Evolutionary conservation across 2,797 vertebrate species (phyloP), one percentile per base, ranked within the genome.

Genomic region (Botia almorhae): DNA sequence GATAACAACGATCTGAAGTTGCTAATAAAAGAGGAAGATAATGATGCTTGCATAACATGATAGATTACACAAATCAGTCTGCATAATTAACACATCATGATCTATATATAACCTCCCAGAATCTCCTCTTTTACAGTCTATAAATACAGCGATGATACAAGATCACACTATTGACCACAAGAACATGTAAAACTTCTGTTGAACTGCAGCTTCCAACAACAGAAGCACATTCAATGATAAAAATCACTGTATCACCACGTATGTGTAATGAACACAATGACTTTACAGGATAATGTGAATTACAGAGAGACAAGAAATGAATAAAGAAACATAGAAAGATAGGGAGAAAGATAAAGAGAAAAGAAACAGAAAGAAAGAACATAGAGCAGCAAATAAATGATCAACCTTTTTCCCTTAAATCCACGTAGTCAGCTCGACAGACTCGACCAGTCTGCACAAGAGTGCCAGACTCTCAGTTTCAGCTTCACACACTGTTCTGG

Each of bases 151-250:
- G 53, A 26, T 26, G 23, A 26, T 26, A 91, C 63, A 7, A 85
- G 84, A 84, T 74, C 48, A 83, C n/a, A 61, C 85, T 85, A 92
- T 89, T 84, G 85, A 86, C 84, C 83, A 74, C 85, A 91, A 87
- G 69, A 80, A 56, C 64, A 73, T 73, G 12, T 80, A 77, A 81
- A 69, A 84, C 58, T 0, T 85, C 78, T 87, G 89, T 90, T 90
- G 87, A 86, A 84, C 84, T 80, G 74, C 78, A 72, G 81, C 86
- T 85, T 86, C 83, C 83, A 19, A 89, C 87, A 88, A 89, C 80
- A 82, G 86, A 80, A 88, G 70, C 83, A 80, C 74, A 89, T 89
- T 82, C 33, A 33, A 33, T 33, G 33, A 33, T 33, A 3, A 1
- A 33, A 33, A 33, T 33, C 3, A 33, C 33, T 33, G 33, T 33